A percentile compares a stretch with the other conserved stretches of the same genome.
Conservation (phyloP, 1,140 invertebrate species). For the Drosophila neocordata region DNA sequence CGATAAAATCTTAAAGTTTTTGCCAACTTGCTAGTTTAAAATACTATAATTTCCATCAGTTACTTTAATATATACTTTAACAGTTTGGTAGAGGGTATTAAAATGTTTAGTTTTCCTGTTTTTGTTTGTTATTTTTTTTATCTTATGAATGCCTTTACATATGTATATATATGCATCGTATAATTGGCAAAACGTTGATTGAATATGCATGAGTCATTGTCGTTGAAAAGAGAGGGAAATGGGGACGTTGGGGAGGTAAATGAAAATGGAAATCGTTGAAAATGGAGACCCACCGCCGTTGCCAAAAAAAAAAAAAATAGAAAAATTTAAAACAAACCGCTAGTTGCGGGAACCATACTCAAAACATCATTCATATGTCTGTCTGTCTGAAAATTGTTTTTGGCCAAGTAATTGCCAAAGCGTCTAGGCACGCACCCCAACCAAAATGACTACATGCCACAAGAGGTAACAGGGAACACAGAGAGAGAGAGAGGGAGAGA, state of each 20-base stretch:
- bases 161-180: conserved; percentile 77
- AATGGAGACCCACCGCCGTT: conserved; percentile 63
- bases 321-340: conserved; percentile 48
- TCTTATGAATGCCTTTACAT: conserved; percentile 11
- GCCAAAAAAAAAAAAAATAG: conserved; percentile 15
- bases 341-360: conserved; percentile 39
- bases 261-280: conserved; percentile 37
- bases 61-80: too few relatives aligned
- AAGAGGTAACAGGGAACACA: conserved; percentile 49
- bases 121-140: neutral
- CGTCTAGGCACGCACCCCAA: conserved; percentile 77
- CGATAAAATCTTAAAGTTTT: too few relatives aligned
- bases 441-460: conserved; percentile 36
- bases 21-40: too few relatives aligned
- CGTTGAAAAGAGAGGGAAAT: neutral
- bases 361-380: conserved; percentile 77
- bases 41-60: too few relatives aligned
- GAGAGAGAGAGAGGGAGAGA: neutral
- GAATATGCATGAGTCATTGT: conserved; percentile 76
- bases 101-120: conserved; percentile 3
- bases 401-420: conserved; percentile 77
- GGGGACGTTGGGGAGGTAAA: conserved; percentile 16
- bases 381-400: conserved; percentile 74
- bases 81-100: neutral
- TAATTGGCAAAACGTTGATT: conserved; percentile 79